phyloP scores from a whole-genome alignment of 1,140 invertebrate genomes.

The Anadara kagoshimensis region DNA sequence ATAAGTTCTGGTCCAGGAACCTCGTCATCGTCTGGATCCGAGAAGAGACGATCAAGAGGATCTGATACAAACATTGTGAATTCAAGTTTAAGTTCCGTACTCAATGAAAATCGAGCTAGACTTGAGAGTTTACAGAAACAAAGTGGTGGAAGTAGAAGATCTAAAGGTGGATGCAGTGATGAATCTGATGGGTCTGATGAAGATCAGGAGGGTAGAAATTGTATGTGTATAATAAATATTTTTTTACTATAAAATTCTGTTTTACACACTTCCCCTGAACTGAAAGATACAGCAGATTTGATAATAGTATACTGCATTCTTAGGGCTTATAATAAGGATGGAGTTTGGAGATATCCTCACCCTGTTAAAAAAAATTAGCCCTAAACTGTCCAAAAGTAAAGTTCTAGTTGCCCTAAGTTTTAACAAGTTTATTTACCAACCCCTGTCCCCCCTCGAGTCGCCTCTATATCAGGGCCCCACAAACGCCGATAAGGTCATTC shows the following conservation, averaged over 20 bases:
- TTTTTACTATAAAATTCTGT: neutral
- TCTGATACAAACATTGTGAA: neutral
- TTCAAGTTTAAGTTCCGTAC: neutral
- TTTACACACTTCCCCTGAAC: neutral
- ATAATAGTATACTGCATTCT: neutral
- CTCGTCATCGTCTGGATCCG: neutral
- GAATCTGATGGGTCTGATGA: conserved; percentile 22
- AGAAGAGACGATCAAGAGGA: neutral
- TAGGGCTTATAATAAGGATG: neutral
- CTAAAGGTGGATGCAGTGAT: neutral
- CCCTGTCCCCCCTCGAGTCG: no score
- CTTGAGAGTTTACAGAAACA: conserved; percentile 6
- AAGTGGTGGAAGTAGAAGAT: neutral
- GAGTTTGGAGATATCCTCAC: neutral
- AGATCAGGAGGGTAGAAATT: conserved; percentile 25
- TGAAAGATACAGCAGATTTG: neutral
- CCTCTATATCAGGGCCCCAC: no score
- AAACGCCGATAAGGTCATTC: no score
- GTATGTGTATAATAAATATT: neutral
- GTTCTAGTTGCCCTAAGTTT: no score
- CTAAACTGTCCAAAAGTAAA: neutral
- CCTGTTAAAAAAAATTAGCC: neutral
- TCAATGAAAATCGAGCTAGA: conserved; percentile 19
- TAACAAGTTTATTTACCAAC: no score
- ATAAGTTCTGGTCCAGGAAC: conserved; percentile 2